Conservation (phyloP, 2,888 invertebrate species). For the Nomada goodeniana region DNA sequence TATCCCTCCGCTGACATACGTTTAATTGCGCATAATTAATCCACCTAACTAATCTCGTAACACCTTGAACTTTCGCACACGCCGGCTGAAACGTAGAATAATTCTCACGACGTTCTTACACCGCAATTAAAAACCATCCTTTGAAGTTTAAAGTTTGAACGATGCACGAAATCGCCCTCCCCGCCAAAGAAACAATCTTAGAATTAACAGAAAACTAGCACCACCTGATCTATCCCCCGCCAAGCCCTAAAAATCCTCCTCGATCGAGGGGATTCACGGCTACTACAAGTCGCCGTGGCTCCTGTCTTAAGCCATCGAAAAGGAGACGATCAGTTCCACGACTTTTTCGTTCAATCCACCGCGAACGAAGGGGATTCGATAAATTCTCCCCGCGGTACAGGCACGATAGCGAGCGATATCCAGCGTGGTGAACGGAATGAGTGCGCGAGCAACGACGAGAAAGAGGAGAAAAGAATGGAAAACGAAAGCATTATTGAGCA, state of each 20-base stretch:
- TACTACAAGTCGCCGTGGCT: slow-evolving; percentile 10
- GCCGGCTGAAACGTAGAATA: neutral
- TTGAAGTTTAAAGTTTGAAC: neutral
- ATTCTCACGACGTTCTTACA: no score
- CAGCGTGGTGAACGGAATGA: slow-evolving; percentile 15
- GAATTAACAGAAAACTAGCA: neutral
- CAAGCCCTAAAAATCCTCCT: slow-evolving; percentile 46
- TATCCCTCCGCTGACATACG: no score
- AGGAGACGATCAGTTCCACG: slow-evolving; percentile 39
- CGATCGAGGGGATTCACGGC: slow-evolving; percentile 20
- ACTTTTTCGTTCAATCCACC: slow-evolving; percentile 52
- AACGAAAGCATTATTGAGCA: slow-evolving; percentile 69
- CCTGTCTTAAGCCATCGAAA: slow-evolving; percentile 39
- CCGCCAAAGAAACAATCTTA: neutral
- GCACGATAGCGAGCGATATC: slow-evolving; percentile 45
- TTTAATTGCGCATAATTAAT: no score
- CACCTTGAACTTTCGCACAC: no score
- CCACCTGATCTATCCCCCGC: neutral
- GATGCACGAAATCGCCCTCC: neutral
- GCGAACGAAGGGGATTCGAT: slow-evolving; percentile 57
- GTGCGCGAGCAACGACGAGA: neutral
- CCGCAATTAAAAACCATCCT: neutral
- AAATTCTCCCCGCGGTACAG: slow-evolving; percentile 57
- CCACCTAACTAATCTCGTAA: no score
- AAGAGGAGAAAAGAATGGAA: slow-evolving; percentile 39